phyloP scores from a whole-genome alignment of 92 coral and sea anemone genomes.

The Actinernus sp. region DNA sequence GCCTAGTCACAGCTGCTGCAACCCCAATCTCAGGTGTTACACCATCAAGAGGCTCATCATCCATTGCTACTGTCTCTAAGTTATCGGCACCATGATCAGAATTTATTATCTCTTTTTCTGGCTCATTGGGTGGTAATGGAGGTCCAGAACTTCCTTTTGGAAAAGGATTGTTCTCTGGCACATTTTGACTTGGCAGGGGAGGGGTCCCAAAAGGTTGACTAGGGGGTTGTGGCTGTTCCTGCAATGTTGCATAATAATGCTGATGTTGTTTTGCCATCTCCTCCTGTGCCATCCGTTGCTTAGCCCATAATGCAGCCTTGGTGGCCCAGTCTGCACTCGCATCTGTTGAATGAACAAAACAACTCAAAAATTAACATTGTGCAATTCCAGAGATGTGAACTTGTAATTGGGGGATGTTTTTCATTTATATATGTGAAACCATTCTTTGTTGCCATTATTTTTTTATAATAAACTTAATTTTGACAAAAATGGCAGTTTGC shows the following conservation, averaged over 20 bases:
- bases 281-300: constrained; percentile 91
- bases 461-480: no score
- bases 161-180: constrained; percentile 41
- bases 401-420: no score
- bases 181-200: constrained; percentile 30
- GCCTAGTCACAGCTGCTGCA: constrained; percentile 22
- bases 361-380: neutral
- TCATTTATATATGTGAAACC: no score
- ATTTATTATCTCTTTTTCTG: constrained; percentile 3
- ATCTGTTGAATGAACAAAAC: constrained; percentile 49
- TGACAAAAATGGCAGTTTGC: no score
- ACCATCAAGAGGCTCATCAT: constrained; percentile 69
- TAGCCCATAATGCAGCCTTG: constrained; percentile 97
- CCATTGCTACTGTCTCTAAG: constrained; percentile 93
- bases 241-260: constrained; percentile 53
- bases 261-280: constrained; percentile 83
- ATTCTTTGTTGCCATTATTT: constrained; percentile 15
- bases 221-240: constrained; percentile 28
- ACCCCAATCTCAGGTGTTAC: constrained; percentile 7
- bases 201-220: constrained; percentile 8
- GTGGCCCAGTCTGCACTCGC: constrained; percentile 97
- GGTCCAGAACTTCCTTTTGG: constrained; percentile 58
- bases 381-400: no score
- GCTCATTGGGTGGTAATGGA: constrained; percentile 64
- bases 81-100: constrained; percentile 49